A percentile compares a stretch with the other conserved stretches of the same genome.
phyloP scores from a whole-genome alignment of 35 echinoderm and acorn worm species.

The Lytechinus pictus region DNA sequence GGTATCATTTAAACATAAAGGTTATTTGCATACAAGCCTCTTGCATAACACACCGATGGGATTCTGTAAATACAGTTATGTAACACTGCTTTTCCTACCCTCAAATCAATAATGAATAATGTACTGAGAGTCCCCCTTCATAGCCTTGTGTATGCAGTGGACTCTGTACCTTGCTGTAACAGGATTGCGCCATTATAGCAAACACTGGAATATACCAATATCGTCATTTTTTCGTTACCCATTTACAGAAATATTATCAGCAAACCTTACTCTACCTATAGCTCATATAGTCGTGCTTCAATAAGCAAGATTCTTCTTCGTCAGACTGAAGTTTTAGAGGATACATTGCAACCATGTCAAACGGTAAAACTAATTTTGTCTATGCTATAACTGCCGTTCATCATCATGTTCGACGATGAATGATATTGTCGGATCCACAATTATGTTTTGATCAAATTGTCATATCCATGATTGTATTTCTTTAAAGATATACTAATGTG shows the following conservation, averaged over 20 bases:
- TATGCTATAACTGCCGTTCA: no score
- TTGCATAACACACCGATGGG: not conserved
- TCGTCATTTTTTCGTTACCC: not conserved
- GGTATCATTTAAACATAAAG: no score
- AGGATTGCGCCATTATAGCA: not conserved
- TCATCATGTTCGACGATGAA: no score
- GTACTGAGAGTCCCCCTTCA: not conserved
- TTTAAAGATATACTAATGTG: no score
- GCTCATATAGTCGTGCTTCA: not conserved
- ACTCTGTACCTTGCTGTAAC: not conserved
- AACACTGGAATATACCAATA: not conserved
- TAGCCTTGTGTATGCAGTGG: not conserved
- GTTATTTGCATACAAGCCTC: not conserved
- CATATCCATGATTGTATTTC: no score
- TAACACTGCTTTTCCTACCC: not conserved
- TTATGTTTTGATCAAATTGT: no score
- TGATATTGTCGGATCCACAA: no score
- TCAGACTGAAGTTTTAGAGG: not conserved
- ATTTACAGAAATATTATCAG: not conserved
- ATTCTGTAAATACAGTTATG: not conserved
- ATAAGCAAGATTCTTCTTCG: not conserved
- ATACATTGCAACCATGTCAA: not conserved
- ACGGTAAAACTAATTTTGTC: not conserved
- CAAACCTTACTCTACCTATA: not conserved
- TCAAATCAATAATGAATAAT: not conserved